Conservation (phyloP, 1,140 invertebrate genomes). For the Trachymyrmex septentrionalis region DNA sequence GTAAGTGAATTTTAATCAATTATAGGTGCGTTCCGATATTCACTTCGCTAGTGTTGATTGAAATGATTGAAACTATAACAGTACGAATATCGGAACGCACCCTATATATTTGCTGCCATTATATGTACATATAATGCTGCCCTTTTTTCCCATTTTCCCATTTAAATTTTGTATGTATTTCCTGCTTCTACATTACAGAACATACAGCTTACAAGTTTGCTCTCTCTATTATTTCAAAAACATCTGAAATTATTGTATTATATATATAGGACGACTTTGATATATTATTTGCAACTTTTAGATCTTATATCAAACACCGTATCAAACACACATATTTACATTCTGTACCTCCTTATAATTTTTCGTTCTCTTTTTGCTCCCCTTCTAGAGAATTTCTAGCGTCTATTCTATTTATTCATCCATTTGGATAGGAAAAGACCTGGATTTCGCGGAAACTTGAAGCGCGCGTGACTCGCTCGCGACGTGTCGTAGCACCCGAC, state of each 20-base stretch:
- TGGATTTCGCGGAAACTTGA: conserved; percentile 2
- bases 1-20: background rate
- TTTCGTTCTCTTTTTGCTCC: background rate
- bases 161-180: background rate
- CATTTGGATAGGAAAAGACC: conserved; percentile 2
- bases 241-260: background rate
- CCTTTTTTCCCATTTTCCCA: background rate
- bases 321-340: background rate
- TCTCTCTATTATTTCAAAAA: background rate
- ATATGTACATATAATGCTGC: background rate
- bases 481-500: conserved; percentile 8
- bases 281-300: background rate
- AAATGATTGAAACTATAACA: too few relatives aligned
- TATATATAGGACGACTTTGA: background rate
- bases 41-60: too few relatives aligned
- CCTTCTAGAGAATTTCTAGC: background rate
- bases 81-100: too few relatives aligned
- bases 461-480: conserved; percentile 13
- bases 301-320: background rate
- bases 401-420: conserved; percentile 22
- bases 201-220: background rate
- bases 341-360: background rate
- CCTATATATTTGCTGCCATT: background rate
- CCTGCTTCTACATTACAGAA: background rate
- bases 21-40: too few relatives aligned